Evolutionary conservation across 2,888 invertebrate genomes (phyloP), one percentile per base, ranked within the genome.

Genomic region (Drosophila diplacantha): DNA sequence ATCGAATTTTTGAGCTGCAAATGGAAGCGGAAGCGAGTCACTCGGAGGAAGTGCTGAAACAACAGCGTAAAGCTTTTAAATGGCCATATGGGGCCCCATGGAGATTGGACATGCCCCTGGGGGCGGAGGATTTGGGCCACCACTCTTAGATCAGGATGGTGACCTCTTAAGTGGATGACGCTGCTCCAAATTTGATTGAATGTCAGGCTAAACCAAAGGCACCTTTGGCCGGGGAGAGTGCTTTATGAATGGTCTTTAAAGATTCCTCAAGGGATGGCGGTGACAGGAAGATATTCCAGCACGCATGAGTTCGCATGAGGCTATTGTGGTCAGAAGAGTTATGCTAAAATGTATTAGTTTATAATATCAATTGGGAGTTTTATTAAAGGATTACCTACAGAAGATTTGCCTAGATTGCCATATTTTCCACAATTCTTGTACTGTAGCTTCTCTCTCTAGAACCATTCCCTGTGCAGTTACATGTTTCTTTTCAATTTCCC

Each of bases 41-140:
- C 26, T 63, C 60, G 56, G 65, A 66, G 75, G 70, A 77, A 73
- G 73, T 77, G 69, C 57, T 65, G 47, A 68, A 75, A 73, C 67
- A 81, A 80, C 80, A 77, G 70, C 72, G 78, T 72, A 74, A 81
- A 77, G 81, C 78, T 78, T 75, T 78, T 75, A 77, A 73, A 72
- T 60, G 72, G 57, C 57, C 71, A 63, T 46, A 66, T 66, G 66
- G 66, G 63, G 68, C 57, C 38, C 53, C 58, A 50, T 39, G 49
- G 57, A 69, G 68, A 72, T 72, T 72, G 53, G 50, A 55, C 35
- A 43, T 66, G 66, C 43, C 58, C 31, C 57, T 24, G 63, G 61
- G 52, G 61, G 34, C 39, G 61, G 57, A 57, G 58, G 60, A 37
- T 24, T 39, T 26, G 18, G 32, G 24, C 32, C 24, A 37, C 37